phyloP scores from a whole-genome alignment of 2,888 invertebrate genomes.

The Hirtodrosophila cameraria region DNA sequence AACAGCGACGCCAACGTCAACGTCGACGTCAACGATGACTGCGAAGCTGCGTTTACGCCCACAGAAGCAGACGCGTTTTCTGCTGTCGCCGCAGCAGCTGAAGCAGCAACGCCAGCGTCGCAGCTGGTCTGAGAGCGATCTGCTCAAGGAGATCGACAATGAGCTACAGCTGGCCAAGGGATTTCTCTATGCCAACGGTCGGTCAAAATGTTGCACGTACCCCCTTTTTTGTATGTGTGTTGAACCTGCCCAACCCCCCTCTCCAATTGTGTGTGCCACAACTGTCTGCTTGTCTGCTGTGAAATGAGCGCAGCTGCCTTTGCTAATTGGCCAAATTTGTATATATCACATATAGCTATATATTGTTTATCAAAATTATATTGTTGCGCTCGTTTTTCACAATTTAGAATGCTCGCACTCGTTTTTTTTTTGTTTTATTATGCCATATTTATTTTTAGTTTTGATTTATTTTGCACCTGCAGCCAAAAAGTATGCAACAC shows the following conservation, averaged over 20 bases:
- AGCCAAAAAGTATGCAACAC: constrained; percentile 71
- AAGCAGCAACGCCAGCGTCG: constrained; percentile 79
- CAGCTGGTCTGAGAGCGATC: constrained; percentile 84
- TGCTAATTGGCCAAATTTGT: constrained; percentile 47
- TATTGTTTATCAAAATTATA: background rate
- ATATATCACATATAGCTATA: constrained; percentile 13
- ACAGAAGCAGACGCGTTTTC: constrained; percentile 82
- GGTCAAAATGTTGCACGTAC: constrained; percentile 26
- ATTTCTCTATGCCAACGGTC: constrained; percentile 86
- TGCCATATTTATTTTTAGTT: constrained; percentile 35
- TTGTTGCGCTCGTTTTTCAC: constrained; percentile 36
- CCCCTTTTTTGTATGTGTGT: constrained; percentile 11
- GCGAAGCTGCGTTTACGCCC: constrained; percentile 62
- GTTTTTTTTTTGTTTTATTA: constrained; percentile 10
- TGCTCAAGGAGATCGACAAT: constrained; percentile 88
- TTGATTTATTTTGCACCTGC: constrained; percentile 22
- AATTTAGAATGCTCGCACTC: constrained; percentile 27
- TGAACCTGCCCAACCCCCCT: background rate
- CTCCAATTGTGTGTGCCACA: constrained; percentile 12
- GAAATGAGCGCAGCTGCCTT: constrained; percentile 49
- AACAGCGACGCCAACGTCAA: constrained; percentile 11
- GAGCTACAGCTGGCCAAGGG: constrained; percentile 86
- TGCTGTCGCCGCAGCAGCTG: constrained; percentile 80
- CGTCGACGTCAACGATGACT: constrained; percentile 39
- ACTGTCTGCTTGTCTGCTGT: constrained; percentile 32